Evolutionary conservation across 2,888 invertebrate genomes (phyloP).

Genomic region (Gastracanthus pulcherrimus): DNA sequence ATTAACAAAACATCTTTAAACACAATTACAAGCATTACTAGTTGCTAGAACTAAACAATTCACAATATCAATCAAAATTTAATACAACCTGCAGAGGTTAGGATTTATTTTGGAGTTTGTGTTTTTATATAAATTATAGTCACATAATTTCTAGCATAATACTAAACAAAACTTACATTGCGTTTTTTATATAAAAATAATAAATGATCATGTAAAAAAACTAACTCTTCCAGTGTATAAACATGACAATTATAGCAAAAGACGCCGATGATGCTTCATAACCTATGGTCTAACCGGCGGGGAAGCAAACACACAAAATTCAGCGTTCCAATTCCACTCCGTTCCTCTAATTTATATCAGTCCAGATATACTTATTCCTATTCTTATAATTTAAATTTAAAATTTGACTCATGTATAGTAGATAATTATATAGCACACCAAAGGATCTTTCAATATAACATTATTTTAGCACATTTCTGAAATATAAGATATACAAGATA

Average conservation of each 20-base stretch:
- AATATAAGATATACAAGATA: too few relatives aligned
- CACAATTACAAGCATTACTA: too few relatives aligned
- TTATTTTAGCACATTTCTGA: too few relatives aligned
- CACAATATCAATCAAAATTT: background rate
- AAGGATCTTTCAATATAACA: too few relatives aligned
- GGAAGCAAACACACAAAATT: background rate
- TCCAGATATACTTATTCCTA: too few relatives aligned
- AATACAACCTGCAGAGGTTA: conserved; percentile 8
- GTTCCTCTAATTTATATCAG: too few relatives aligned
- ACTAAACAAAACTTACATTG: conserved; percentile 9
- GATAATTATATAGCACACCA: too few relatives aligned
- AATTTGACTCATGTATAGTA: too few relatives aligned
- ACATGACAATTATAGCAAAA: conserved; percentile 25
- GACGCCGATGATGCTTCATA: conserved; percentile 21
- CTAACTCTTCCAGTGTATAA: conserved; percentile 16
- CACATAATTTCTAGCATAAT: background rate
- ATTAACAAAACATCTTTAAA: too few relatives aligned
- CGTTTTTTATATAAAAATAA: conserved; percentile 2
- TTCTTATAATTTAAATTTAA: too few relatives aligned
- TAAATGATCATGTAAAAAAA: background rate
- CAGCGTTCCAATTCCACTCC: background rate
- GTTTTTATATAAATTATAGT: background rate
- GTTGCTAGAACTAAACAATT: background rate
- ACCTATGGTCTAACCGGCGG: background rate
- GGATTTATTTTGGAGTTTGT: background rate